These are phyloP conservation scores for Aphelocoma californica DNA, from an alignment of 2,797 vertebrate species.

Conservation along the genomic window DNA sequence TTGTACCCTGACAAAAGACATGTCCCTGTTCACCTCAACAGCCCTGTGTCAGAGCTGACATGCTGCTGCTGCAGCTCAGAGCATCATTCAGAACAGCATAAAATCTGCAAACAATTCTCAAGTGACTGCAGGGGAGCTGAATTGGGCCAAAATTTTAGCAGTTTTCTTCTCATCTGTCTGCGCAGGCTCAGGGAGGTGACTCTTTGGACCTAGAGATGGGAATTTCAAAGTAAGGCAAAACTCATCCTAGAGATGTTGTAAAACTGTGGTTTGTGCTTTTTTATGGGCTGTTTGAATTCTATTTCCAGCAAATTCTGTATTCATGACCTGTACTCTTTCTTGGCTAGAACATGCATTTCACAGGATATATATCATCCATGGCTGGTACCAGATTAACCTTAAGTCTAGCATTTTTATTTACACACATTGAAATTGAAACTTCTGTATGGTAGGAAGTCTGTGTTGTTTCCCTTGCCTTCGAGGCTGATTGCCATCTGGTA, in stretches of 20 bases:
- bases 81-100: background rate
- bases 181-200: fast-evolving
- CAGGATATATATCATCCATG: background rate
- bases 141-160: background rate
- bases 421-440: background rate
- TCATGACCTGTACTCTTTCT: background rate
- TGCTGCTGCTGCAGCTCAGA: background rate
- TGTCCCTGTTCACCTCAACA: background rate
- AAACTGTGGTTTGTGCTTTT: background rate
- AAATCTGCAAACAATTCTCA: background rate
- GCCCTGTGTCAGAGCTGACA: background rate
- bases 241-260: background rate
- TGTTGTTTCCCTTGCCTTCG: background rate
- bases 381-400: background rate
- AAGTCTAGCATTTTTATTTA: background rate
- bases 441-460: background rate
- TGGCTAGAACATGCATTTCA: background rate
- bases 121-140: background rate
- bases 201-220: background rate
- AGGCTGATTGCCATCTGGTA: background rate
- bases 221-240: background rate
- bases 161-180: background rate
- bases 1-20: background rate
- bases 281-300: background rate
- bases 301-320: background rate